Evolutionary conservation across 2,113 vertebrate genomes (phyloP).

Genomic region (Paratilapia polleni): DNA sequence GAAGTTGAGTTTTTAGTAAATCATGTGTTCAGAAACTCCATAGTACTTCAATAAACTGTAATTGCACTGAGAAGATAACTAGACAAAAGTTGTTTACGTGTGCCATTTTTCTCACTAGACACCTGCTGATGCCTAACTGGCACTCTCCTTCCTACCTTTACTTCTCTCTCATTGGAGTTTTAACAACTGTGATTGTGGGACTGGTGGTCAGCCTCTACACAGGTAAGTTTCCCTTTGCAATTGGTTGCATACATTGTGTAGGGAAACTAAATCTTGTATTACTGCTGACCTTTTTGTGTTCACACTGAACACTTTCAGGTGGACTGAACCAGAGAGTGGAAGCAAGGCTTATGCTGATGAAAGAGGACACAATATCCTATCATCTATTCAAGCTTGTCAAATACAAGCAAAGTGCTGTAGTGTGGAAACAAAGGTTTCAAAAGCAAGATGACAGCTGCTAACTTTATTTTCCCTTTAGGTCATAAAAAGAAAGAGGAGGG

Average conservation of each 20-base stretch:
- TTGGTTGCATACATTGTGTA: background rate
- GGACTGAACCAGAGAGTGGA: conserved; percentile 63
- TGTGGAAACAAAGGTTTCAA: background rate
- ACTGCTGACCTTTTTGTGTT: background rate
- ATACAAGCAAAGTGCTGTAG: conserved; percentile 53
- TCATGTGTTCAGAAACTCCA: too few relatives aligned
- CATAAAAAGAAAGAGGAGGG: background rate
- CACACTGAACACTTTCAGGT: conserved; percentile 73
- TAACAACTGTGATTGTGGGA: conserved; percentile 79
- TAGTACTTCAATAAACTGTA: background rate
- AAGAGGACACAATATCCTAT: conserved; percentile 75
- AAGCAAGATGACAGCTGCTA: background rate
- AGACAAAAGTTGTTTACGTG: background rate
- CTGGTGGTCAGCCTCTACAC: conserved; percentile 82
- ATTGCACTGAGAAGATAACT: background rate
- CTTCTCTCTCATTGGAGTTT: conserved; percentile 84
- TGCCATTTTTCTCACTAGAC: conserved; percentile 59
- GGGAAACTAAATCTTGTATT: background rate
- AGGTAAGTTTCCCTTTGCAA: conserved; percentile 70
- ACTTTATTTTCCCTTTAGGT: conserved; percentile 35
- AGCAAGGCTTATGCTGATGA: conserved; percentile 63
- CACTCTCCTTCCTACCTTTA: conserved; percentile 88
- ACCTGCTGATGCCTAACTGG: conserved; percentile 72
- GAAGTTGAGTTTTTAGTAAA: too few relatives aligned
- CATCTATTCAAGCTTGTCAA: conserved; percentile 56